A percentile compares a stretch with the other conserved stretches of the same genome.
These are phyloP conservation scores for Calephelis perditalis DNA, from an alignment of 2,888 invertebrate species.

Conservation along the genomic window DNA sequence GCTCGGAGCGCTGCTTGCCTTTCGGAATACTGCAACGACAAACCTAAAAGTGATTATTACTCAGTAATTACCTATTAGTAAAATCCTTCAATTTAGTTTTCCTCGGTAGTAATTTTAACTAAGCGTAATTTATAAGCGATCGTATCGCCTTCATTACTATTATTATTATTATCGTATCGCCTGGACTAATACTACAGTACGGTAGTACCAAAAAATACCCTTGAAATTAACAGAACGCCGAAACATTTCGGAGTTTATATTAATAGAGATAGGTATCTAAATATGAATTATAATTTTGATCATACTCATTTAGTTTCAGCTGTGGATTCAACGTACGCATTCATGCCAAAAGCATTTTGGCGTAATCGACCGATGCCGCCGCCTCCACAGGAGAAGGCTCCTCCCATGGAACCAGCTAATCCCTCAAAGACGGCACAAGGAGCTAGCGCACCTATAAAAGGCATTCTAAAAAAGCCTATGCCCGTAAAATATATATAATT, in stretches of 20 bases:
- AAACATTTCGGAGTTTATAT: too few species aligned
- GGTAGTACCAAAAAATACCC: too few species aligned
- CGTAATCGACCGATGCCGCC: constrained; percentile 36
- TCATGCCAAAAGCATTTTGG: constrained; percentile 55
- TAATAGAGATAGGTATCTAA: too few species aligned
- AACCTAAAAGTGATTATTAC: constrained; percentile 44
- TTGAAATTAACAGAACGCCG: too few species aligned
- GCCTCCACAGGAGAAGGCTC: constrained; percentile 39
- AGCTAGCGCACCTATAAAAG: constrained; percentile 46
- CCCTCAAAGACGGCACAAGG: constrained; percentile 36
- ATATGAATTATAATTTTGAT: too few species aligned
- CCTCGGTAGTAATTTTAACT: too few species aligned
- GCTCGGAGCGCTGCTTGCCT: constrained; percentile 52
- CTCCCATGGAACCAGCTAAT: constrained; percentile 49
- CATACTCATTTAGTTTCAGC: constrained; percentile 44
- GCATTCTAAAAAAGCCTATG: constrained; percentile 70
- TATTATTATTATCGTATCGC: too few species aligned
- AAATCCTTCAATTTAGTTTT: too few species aligned
- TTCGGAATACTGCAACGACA: constrained; percentile 44
- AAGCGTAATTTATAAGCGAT: too few species aligned
- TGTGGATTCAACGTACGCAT: constrained; percentile 55
- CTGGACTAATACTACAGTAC: too few species aligned
- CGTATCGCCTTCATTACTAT: too few species aligned
- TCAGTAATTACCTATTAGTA: not conserved
- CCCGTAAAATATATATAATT: constrained; percentile 64